These are phyloP conservation scores for Acromyrmex charruanus DNA, from an alignment of 1,140 invertebrate genomes.

Conservation along the genomic window DNA sequence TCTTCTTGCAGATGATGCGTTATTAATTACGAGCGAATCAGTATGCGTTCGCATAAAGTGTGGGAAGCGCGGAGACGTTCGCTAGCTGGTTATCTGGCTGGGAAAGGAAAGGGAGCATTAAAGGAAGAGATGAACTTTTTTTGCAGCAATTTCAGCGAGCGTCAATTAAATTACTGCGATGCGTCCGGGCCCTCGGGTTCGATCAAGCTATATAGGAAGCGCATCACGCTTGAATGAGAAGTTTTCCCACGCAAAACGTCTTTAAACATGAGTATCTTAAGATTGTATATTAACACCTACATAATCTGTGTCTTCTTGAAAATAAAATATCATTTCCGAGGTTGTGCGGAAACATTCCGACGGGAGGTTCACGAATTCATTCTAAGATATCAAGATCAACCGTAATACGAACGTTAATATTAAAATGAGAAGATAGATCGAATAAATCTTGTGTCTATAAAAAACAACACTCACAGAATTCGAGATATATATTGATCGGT, in stretches of 20 bases:
- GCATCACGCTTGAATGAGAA: constrained; percentile 63
- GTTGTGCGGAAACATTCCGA: not conserved
- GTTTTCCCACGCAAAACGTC: constrained; percentile 75
- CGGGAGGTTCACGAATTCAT: not conserved
- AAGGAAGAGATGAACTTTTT: constrained; percentile 75
- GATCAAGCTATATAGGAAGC: constrained; percentile 67
- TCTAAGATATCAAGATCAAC: not conserved
- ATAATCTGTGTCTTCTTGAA: constrained; percentile 1
- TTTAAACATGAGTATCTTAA: constrained; percentile 53
- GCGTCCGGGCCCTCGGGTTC: constrained; percentile 71
- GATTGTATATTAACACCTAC: constrained; percentile 61
- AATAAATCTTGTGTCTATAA: not conserved
- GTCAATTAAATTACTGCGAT: constrained; percentile 80
- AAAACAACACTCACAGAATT: not conserved
- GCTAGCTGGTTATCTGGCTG: constrained; percentile 60
- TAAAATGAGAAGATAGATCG: not conserved
- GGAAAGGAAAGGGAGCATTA: constrained; percentile 81
- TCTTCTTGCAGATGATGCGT: not conserved
- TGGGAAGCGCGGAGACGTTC: constrained; percentile 69
- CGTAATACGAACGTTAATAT: not conserved
- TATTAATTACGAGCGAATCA: constrained; percentile 51
- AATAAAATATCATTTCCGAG: constrained; percentile 26
- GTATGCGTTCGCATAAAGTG: constrained; percentile 46
- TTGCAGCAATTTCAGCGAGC: constrained; percentile 70
- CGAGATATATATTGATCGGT: not conserved